Base-by-base conservation (phyloP, 2,888 invertebrate species). In the Zygogramma bicolorata region DNA sequence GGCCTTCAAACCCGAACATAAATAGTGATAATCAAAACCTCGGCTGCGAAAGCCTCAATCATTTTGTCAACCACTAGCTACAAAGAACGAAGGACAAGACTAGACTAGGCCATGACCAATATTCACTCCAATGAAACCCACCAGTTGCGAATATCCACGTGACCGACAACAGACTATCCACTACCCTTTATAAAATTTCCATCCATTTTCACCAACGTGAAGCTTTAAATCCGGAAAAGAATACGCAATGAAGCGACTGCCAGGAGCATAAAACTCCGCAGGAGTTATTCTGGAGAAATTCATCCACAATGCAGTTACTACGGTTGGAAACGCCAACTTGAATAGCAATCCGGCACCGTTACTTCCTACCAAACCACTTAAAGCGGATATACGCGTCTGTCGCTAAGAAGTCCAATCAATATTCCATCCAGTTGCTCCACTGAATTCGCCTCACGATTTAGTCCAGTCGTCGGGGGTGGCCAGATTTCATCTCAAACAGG, bases 321-420 rank as follows among this genome's bases (percentile, higher is more conserved):
- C 34, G 40, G 22, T 40, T 18, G 25, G 27, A 18, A 13, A 42
- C 42, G 25, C 61, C 25, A 40, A 5, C 42, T 40, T 22, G 27
- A 61, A 61, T 42, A 42, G 25, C 15, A 42, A 61, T 61, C 5
- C 20, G 61, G 42, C 25, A 40, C 40, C 13, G 27, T 8, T n/a
- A 8, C 38, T 34, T 61, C 40, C 38, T 61, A 27, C 13, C 22
- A 15, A 20, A 42, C 40, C 38, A 25, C 40, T 63, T 63, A 29
- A 63, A 63, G 62, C 46, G 29, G 62, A 63, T 63, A 46, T 63
- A 29, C 46, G 15, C 42, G 42, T 63, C 46, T 63, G 62, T 7
- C 8, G 15, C 38, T 22, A 20, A 60, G 60, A 42, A 29, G 46
- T 27, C 18, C 46, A 46, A 46, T 63, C 62, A 42, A 61, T 63